These are phyloP conservation scores for Uloborus diversus DNA, from an alignment of 1,140 invertebrate genomes.

Conservation along the genomic window DNA sequence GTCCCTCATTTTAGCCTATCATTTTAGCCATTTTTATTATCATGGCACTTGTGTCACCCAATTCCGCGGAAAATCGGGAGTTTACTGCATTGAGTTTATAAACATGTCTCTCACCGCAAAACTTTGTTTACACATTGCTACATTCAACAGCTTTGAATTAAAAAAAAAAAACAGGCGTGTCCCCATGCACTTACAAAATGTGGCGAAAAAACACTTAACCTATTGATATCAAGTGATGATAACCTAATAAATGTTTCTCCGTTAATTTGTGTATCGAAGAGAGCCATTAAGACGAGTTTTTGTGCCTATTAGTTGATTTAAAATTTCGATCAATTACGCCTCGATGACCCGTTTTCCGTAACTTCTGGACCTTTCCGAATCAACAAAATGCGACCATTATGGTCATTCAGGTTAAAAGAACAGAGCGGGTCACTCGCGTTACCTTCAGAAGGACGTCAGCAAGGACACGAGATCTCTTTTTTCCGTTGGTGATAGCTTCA, in stretches of 20 bases:
- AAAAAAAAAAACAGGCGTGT: too few species aligned
- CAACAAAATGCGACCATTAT: slow-evolving; percentile 21
- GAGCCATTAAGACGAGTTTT: neutral
- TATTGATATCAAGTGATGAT: slow-evolving; percentile 33
- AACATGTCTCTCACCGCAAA: too few species aligned
- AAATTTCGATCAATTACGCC: slow-evolving; percentile 36
- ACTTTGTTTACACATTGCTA: too few species aligned
- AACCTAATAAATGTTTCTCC: slow-evolving; percentile 21
- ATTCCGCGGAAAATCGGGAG: too few species aligned
- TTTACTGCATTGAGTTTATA: too few species aligned
- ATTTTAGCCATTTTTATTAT: too few species aligned
- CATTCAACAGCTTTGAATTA: too few species aligned
- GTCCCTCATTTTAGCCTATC: too few species aligned
- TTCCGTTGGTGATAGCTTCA: too few species aligned
- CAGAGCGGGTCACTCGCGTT: slow-evolving; percentile 19
- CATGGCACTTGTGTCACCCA: too few species aligned
- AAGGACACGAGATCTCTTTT: too few species aligned
- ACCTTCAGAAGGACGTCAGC: slow-evolving; percentile 43
- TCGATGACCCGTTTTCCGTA: slow-evolving; percentile 22
- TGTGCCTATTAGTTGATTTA: neutral
- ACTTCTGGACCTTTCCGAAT: slow-evolving; percentile 13
- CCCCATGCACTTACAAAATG: too few species aligned
- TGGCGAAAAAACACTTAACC: slow-evolving; percentile 38
- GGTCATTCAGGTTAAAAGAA: slow-evolving; percentile 25
- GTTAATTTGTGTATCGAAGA: neutral